Percentiles rank a stretch among this genome's conserved stretches.
These are phyloP conservation scores for Xenopus laevis DNA, from an alignment of 2,113 vertebrate genomes.

Conservation along the genomic window DNA sequence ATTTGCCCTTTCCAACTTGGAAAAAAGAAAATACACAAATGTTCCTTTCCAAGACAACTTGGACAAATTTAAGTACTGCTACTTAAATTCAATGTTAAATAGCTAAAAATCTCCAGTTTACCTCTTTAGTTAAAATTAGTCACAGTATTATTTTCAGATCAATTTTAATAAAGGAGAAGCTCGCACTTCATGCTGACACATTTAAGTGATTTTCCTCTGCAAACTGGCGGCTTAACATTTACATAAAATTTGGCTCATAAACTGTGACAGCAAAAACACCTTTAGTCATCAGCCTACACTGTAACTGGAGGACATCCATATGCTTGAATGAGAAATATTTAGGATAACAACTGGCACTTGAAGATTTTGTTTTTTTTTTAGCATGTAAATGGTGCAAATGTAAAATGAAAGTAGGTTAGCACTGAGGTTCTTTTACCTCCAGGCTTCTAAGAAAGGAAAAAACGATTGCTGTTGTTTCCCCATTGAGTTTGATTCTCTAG, in stretches of 20 bases:
- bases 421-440: constrained; percentile 50
- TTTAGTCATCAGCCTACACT: background rate
- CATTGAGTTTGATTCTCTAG: constrained; percentile 50
- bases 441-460: constrained; percentile 46
- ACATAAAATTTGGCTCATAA: background rate
- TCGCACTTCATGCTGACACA: background rate
- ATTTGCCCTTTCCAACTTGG: too few relatives aligned
- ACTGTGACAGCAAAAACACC: background rate
- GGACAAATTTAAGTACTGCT: too few relatives aligned
- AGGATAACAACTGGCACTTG: background rate
- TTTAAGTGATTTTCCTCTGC: background rate
- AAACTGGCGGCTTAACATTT: too few relatives aligned
- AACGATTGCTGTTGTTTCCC: constrained; percentile 46
- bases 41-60: too few relatives aligned
- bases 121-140: too few relatives aligned
- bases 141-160: too few relatives aligned
- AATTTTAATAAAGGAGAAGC: background rate
- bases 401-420: constrained; percentile 53
- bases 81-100: too few relatives aligned
- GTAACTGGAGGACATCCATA: background rate
- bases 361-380: constrained; percentile 10
- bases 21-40: too few relatives aligned
- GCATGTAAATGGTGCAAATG: constrained; percentile 37
- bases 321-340: background rate
- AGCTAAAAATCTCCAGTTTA: too few relatives aligned